Conservation (phyloP, 2,113 vertebrate species). For the Alexandromys fortis region DNA sequence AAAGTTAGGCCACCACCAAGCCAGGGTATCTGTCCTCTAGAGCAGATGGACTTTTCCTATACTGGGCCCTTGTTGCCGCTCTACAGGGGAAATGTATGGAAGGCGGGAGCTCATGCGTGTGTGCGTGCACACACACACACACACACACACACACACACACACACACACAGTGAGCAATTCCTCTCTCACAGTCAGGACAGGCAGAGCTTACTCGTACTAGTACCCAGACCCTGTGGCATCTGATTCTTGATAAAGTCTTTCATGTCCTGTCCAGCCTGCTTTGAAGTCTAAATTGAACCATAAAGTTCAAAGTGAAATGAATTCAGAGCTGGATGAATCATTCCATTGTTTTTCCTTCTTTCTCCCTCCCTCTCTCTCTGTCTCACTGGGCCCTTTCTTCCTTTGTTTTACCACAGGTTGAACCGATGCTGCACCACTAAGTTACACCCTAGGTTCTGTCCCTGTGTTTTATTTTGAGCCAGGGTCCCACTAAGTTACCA, state of each 20-base stretch:
- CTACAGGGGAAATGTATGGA: background rate
- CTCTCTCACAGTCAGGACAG: background rate
- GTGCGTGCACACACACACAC: fast-evolving
- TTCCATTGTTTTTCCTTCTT: background rate
- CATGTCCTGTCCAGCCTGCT: background rate
- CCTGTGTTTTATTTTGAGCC: background rate
- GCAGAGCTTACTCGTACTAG: background rate
- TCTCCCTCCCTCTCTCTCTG: background rate
- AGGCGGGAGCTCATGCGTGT: background rate
- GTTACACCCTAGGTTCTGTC: background rate
- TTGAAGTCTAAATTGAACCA: conserved; percentile 39
- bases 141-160: fast-evolving
- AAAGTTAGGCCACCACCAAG: background rate
- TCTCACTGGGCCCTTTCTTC: background rate
- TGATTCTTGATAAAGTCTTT: background rate
- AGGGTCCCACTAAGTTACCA: background rate
- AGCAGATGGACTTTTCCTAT: background rate
- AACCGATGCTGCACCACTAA: background rate
- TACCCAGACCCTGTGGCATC: background rate
- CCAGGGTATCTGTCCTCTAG: background rate
- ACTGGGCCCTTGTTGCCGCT: background rate
- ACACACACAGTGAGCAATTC: background rate
- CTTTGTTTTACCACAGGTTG: background rate
- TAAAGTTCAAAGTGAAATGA: conserved; percentile 38
- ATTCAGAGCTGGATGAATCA: background rate